These are phyloP conservation scores for Electrona antarctica DNA, from an alignment of 2,113 vertebrate species.

Conservation along the genomic window DNA sequence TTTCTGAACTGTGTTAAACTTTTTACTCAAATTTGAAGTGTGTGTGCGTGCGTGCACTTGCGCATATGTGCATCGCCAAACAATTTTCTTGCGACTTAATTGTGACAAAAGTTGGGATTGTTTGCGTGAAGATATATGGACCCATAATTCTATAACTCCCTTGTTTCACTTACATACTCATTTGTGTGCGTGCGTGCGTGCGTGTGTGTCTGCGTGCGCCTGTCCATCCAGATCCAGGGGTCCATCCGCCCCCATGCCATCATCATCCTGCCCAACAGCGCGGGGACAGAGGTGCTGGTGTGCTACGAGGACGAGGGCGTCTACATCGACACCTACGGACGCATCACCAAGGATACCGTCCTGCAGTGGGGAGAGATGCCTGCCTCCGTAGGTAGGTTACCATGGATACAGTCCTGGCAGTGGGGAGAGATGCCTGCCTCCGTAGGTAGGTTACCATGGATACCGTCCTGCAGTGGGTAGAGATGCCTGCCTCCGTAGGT, in stretches of 20 bases:
- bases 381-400: constrained; percentile 87
- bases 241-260: constrained; percentile 91
- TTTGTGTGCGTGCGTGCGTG: not conserved
- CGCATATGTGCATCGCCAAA: not conserved
- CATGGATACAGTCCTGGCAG: constrained; percentile 87
- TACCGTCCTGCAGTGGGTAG: not conserved
- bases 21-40: no score
- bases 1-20: no score
- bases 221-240: constrained; percentile 81
- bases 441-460: not conserved
- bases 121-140: not conserved
- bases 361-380: constrained; percentile 97
- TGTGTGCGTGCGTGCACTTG: not conserved
- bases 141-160: no score
- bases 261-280: constrained; percentile 92
- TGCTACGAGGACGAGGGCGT: constrained; percentile 94
- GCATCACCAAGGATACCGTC: constrained; percentile 93
- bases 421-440: constrained; percentile 97
- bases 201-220: constrained; percentile 15
- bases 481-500: no score
- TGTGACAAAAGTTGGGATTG: not conserved
- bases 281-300: constrained; percentile 91
- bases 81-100: not conserved
- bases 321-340: constrained; percentile 92
- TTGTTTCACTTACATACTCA: no score